phyloP scores from a whole-genome alignment of 2,797 vertebrate genomes.

The Sitta carolinensis region DNA sequence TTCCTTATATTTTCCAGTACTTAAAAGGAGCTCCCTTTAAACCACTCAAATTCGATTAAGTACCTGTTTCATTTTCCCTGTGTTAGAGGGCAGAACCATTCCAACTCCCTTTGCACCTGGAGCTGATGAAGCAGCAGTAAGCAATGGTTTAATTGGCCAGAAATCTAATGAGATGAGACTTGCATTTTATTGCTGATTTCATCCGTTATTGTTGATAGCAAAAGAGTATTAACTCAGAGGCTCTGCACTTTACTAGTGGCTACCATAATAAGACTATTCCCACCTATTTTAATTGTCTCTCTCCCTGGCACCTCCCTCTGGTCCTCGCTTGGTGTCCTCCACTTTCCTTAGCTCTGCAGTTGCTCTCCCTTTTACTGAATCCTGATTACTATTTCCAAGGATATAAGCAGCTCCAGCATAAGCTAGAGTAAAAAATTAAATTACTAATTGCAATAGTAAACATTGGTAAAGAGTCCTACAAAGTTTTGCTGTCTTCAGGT shows the following conservation, averaged over 20 bases:
- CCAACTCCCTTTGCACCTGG: background rate
- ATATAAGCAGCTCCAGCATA: background rate
- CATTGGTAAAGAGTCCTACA: background rate
- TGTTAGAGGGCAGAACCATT: background rate
- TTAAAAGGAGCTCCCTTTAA: background rate
- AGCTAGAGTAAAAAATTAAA: background rate
- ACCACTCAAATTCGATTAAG: rapidly evolving
- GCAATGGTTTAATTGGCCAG: background rate
- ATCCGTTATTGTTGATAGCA: background rate
- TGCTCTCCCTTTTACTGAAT: background rate
- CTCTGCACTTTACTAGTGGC: background rate
- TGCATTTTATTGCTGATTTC: background rate
- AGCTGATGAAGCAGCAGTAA: background rate
- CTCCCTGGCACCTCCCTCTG: background rate
- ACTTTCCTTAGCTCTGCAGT: background rate
- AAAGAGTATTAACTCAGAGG: background rate
- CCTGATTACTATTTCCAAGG: background rate
- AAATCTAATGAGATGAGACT: background rate
- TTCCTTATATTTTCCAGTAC: background rate
- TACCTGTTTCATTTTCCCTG: background rate
- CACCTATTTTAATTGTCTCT: background rate
- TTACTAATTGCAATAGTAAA: background rate
- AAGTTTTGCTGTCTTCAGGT: background rate
- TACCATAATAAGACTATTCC: background rate
- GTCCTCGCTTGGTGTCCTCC: background rate